A percentile compares a stretch with the other conserved stretches of the same genome.
Evolutionary conservation across 1,140 invertebrate genomes (phyloP).

Genomic region (Diuraphis noxia): DNA sequence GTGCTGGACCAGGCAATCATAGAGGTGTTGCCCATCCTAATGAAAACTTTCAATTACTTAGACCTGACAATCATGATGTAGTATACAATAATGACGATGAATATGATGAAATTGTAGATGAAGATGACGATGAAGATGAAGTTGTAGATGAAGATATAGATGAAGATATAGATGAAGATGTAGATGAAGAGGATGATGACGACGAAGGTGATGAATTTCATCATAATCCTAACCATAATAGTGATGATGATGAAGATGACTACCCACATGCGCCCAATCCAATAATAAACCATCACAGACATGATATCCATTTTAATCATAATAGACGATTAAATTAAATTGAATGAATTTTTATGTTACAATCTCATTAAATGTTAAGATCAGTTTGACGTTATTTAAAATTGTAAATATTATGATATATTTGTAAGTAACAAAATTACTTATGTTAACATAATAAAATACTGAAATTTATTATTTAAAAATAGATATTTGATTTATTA

Average conservation of each 20-base stretch:
- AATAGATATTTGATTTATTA: conserved; percentile 10
- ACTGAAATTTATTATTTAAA: neutral
- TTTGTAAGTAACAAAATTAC: conserved; percentile 18
- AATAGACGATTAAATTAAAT: neutral
- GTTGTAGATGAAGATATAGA: neutral
- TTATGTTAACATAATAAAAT: neutral
- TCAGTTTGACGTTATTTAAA: neutral
- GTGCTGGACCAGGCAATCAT: too few relatives aligned
- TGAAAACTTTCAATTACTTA: too few relatives aligned
- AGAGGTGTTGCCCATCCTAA: too few relatives aligned
- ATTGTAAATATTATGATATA: neutral
- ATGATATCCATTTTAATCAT: neutral
- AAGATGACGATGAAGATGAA: too few relatives aligned
- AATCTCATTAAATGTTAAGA: conserved; percentile 21
- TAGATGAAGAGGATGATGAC: neutral
- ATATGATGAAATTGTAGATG: neutral
- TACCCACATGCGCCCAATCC: neutral
- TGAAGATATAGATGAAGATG: neutral
- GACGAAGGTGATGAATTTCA: neutral
- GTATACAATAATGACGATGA: too few relatives aligned
- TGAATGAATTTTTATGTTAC: neutral
- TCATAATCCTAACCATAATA: neutral
- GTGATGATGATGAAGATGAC: neutral
- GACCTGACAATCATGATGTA: too few relatives aligned
- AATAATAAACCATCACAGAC: neutral